Base-by-base conservation (phyloP, 2,113 vertebrate species). In the rabbit (Oryctolagus cuniculus) region DNA sequence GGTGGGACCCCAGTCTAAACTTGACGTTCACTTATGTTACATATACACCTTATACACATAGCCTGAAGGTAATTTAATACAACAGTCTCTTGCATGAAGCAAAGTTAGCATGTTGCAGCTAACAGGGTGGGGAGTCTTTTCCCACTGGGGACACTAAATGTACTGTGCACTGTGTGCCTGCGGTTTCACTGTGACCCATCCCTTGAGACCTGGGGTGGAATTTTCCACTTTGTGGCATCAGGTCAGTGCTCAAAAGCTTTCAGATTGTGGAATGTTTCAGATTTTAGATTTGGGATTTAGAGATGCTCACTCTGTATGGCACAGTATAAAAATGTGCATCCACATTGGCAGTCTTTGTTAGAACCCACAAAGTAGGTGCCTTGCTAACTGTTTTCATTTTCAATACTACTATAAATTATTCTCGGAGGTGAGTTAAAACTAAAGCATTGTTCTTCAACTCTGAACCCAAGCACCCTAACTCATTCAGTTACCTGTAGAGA, bases 351-450 rank as follows among this genome's bases (percentile, higher is more conserved):
- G 38, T 92, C 82, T 89, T 0, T 87, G n/a, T 87, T 89, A 81
- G 27, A 92, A 85, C 22, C 25, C 31, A 61, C 74, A 81, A 80
- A 80, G 21, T 24, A 49, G 25, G 12, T 64, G 36, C 11, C 89
- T 86, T 72, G 16, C 7, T 86, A 85, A 31, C 31, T 73, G 1
- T 55, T 95, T 89, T 82, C n/a, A 69, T 89, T 81, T 73, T 83
- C 53, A 75, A 1, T 90, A 85, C 87, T 58, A 6, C 19, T 53
- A 12, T 55, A 69, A 77, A n/a, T 74, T 91, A 44, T 93, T 87
- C n/a, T 80, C 91, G 34, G 44, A 91, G 58, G n/a, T 1, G 3
- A 80, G 31, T 58, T 64, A 55, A 31, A 74, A 93, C 17, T n/a
- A 27, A 95, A 94, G 19, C 25, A 36, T 51, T 95, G 66, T 66